phyloP scores from a whole-genome alignment of 2,113 vertebrate genomes.

The Formicarius rufipectus region DNA sequence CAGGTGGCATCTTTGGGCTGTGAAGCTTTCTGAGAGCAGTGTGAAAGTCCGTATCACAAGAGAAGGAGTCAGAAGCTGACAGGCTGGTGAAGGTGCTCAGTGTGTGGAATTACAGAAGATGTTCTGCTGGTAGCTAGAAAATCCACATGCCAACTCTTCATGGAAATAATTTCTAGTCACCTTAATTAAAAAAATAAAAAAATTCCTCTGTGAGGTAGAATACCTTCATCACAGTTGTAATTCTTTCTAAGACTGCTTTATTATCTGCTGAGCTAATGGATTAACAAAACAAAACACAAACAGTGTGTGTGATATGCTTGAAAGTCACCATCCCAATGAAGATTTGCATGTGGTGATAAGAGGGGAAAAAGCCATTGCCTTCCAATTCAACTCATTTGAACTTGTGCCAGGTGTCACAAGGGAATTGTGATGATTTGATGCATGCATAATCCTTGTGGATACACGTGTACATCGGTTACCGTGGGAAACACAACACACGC shows the following conservation, averaged over 20 bases:
- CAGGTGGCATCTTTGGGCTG: background rate
- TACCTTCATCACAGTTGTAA: background rate
- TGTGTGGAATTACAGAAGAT: background rate
- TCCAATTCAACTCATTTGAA: constrained; percentile 41
- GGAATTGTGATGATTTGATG: constrained; percentile 32
- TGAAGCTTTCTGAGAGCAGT: background rate
- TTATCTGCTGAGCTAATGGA: constrained; percentile 30
- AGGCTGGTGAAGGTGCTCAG: background rate
- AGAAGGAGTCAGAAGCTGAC: background rate
- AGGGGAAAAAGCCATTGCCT: background rate
- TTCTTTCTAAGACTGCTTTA: constrained; percentile 20
- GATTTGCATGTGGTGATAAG: constrained; percentile 15
- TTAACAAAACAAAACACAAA: constrained; percentile 32
- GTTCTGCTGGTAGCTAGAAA: background rate
- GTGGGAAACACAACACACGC: background rate
- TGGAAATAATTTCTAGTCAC: background rate
- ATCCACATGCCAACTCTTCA: background rate
- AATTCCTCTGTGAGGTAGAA: background rate
- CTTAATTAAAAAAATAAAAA: background rate
- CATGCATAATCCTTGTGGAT: background rate
- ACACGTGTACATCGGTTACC: background rate
- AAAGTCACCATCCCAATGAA: constrained; percentile 30
- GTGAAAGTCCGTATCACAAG: background rate
- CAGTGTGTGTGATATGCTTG: constrained; percentile 8
- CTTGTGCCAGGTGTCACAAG: constrained; percentile 15